Conservation (phyloP, 2,888 invertebrate genomes). For the Hoplodrina blanda region DNA sequence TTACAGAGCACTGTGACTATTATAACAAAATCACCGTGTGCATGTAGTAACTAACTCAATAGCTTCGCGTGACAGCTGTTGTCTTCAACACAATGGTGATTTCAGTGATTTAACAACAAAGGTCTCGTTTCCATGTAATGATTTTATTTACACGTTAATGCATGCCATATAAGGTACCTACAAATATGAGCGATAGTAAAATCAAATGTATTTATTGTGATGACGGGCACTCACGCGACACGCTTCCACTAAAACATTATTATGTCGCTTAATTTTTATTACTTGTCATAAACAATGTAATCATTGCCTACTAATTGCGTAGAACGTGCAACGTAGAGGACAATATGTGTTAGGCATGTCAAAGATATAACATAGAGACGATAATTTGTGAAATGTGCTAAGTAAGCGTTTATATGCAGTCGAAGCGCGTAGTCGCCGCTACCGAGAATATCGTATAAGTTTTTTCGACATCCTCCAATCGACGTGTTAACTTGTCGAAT, state of each 20-base stretch:
- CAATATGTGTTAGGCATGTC: constrained; percentile 62
- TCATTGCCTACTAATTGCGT: constrained; percentile 70
- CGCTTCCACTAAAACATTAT: constrained; percentile 62
- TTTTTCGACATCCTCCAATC: constrained; percentile 80
- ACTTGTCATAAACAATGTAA: constrained; percentile 66
- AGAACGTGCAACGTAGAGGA: constrained; percentile 50
- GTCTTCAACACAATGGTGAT: constrained; percentile 70
- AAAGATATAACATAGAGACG: constrained; percentile 62
- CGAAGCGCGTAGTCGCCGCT: constrained; percentile 61
- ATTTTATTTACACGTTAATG: constrained; percentile 76
- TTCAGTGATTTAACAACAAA: constrained; percentile 71
- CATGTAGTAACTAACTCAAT: constrained; percentile 54
- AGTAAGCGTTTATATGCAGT: constrained; percentile 76
- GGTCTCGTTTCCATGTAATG: constrained; percentile 72
- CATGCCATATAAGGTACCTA: constrained; percentile 59
- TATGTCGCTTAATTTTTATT: constrained; percentile 66
- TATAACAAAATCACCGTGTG: constrained; percentile 11
- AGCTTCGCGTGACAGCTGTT: constrained; percentile 72
- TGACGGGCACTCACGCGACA: constrained; percentile 70
- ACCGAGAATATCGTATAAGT: constrained; percentile 71
- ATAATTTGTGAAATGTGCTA: constrained; percentile 71
- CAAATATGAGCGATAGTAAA: constrained; percentile 69
- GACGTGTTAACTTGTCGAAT: constrained; percentile 80
- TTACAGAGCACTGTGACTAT: neutral
- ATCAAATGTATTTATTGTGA: constrained; percentile 73